A percentile compares a stretch with the other conserved stretches of the same genome.
Evolutionary conservation across 2,113 vertebrate genomes (phyloP).

Genomic region (Onychostoma macrolepis): DNA sequence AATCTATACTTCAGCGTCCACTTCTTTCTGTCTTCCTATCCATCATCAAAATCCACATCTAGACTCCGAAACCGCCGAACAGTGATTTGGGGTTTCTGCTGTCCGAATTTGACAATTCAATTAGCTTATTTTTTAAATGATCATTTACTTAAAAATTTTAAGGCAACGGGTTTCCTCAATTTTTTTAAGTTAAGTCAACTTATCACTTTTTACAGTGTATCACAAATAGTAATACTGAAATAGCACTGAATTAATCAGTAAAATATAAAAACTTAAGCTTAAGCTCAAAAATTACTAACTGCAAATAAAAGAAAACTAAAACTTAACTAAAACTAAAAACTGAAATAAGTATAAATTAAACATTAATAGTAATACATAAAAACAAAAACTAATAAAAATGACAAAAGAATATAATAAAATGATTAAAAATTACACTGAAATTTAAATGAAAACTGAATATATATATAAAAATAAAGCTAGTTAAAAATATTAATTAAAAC

Average conservation of each 20-base stretch:
- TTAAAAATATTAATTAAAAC: not conserved
- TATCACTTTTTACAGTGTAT: too few species aligned
- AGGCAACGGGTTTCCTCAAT: too few species aligned
- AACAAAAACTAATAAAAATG: too few species aligned
- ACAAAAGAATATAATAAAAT: too few species aligned
- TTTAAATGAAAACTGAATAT: not conserved
- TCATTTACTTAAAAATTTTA: too few species aligned
- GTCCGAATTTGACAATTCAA: too few species aligned
- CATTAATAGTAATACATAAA: not conserved
- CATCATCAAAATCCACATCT: slow-evolving; percentile 45
- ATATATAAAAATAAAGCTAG: not conserved
- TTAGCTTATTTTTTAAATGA: too few species aligned
- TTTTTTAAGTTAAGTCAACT: too few species aligned
- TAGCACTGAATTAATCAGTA: too few species aligned
- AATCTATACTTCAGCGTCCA: not conserved
- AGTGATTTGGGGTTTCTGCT: slow-evolving; percentile 41
- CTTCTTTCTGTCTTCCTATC: slow-evolving; percentile 20
- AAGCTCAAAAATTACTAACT: not conserved
- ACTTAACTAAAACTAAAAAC: not conserved
- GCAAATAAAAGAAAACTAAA: not conserved
- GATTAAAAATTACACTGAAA: too few species aligned
- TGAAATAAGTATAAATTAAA: not conserved
- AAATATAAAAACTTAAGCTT: too few species aligned
- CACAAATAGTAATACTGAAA: too few species aligned
- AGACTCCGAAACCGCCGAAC: not conserved